phyloP scores from a whole-genome alignment of 2,797 vertebrate species.

The Gorsachius magnificus region DNA sequence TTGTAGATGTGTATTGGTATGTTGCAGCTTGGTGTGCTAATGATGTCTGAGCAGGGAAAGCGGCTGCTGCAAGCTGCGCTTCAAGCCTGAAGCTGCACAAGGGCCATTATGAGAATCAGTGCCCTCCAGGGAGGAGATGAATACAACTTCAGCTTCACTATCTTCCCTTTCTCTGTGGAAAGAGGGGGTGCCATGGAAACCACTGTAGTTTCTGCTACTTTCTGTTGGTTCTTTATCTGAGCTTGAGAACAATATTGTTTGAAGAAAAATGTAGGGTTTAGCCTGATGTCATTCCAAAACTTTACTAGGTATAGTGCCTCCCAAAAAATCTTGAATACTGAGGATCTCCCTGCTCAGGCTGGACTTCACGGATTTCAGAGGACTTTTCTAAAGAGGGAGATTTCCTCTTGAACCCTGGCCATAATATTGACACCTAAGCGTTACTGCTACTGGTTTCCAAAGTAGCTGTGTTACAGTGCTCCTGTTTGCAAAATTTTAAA shows the following conservation, averaged over 20 bases:
- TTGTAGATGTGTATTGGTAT: not conserved
- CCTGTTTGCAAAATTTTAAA: not conserved
- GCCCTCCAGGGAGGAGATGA: not conserved
- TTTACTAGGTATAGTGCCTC: not conserved
- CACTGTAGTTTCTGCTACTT: not conserved
- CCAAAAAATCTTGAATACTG: not conserved
- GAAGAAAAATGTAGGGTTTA: not conserved
- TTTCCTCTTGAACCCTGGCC: not conserved
- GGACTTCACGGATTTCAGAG: not conserved
- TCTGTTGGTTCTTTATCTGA: not conserved
- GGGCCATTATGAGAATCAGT: not conserved
- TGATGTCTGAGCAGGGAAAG: not conserved
- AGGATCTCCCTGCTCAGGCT: not conserved
- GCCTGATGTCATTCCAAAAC: not conserved
- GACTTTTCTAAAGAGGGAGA: not conserved
- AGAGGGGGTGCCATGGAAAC: not conserved
- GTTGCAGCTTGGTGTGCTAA: fast-evolving
- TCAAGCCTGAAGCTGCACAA: not conserved
- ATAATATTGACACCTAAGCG: not conserved
- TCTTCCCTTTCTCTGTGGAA: not conserved
- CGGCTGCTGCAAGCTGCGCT: not conserved
- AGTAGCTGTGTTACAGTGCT: not conserved
- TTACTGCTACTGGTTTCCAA: not conserved
- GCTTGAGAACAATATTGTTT: not conserved
- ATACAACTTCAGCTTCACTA: not conserved